Evolutionary conservation across 2,797 vertebrate genomes (phyloP), one percentile per base, ranked within the genome.

Genomic region (Phataginus tricuspis): DNA sequence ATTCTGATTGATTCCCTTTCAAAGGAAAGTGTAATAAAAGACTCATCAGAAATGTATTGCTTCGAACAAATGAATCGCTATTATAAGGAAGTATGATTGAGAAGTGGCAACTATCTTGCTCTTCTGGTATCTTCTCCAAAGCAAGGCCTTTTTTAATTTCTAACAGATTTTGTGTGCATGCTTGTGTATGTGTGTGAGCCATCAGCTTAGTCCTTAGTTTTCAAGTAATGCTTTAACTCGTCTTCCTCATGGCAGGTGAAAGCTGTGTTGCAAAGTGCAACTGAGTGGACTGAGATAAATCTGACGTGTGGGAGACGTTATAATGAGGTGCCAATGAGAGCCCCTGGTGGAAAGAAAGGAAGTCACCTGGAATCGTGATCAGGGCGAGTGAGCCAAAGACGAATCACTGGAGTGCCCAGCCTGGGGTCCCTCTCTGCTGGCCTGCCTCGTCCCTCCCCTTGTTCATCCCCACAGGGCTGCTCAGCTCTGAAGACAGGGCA

Each of bases 1-100:
- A 39, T 83, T 97, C 74, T 97, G 95, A 98, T 96, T 97, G 97
- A 97, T 92, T 98, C 96, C 59, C 83, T 88, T 98, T 90, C 91
- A 96, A 95, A 92, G 14, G 57, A 90, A 97, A 97, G 93, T 74
- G 77, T 90, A 95, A 91, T 97, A 97, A 98, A 97, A 96, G 97
- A 94, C 86, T 93, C 87, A 82, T 95, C 82, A 95, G 96, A 94
- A 95, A 94, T 92, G 53, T 53, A 82, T 94, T 97, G 94, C 96
- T 96, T 96, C 93, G 95, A 97, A 96, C 97, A 98, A 88, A 91
- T 61, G 94, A 96, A 97, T 84, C 87, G 89, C 42, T 29, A 0
- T 83, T 96, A 12, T 23, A 93, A 94, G 66, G 80, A 86, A 66
- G 71, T 55, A 42, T 92, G 97, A 96, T 85, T 91, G 96, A 95